Base-by-base conservation (phyloP, 2,888 invertebrate genomes). In the Sarcophaga subvicina region DNA sequence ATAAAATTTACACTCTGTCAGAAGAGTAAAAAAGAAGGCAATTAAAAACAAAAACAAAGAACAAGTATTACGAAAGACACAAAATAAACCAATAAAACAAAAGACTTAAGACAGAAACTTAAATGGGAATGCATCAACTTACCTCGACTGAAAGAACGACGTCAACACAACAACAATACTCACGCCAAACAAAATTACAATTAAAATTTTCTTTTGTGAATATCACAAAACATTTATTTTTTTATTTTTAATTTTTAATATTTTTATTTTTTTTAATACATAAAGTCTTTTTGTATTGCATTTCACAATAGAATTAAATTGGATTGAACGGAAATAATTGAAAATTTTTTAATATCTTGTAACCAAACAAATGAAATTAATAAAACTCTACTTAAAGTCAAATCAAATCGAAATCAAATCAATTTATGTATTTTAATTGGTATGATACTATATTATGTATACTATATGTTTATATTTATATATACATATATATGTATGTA, bases 201-300 rank as follows among this genome's bases (percentile, higher is more conserved):
- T 79, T 72, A 20, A 25, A 73, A 75, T 49, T 80, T 84, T 82
- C 69, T 72, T 87, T 88, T 88, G 88, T 88, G 88, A 88, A 88
- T 88, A 87, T 88, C 87, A 88, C 88, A 88, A 88, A 88, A 83
- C 83, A 79, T 87, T 88, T 88, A 88, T 88, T 88, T 82, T n/a
- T 37, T 37, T 37, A 10, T 37, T 37, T 10, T 37, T 10, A 6
- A 37, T 37, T 37, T 37, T 37, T 37, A 37, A 27, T 27, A 4
- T 8, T 37, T 37, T 37, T 37, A 37, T 37, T 37, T 37, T 37
- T 1, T 37, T 47, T 59, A 67, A 75, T 62, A 72, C 73, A 79
- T 62, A 86, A 85, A 86, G 83, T 88, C 81, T 86, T 84, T 37
- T 84, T 77, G 73, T 85, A 82, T 84, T 77, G 70, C 67, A 67